phyloP scores from a whole-genome alignment of 2,888 invertebrate species.

The Drosophila aldrichi region DNA sequence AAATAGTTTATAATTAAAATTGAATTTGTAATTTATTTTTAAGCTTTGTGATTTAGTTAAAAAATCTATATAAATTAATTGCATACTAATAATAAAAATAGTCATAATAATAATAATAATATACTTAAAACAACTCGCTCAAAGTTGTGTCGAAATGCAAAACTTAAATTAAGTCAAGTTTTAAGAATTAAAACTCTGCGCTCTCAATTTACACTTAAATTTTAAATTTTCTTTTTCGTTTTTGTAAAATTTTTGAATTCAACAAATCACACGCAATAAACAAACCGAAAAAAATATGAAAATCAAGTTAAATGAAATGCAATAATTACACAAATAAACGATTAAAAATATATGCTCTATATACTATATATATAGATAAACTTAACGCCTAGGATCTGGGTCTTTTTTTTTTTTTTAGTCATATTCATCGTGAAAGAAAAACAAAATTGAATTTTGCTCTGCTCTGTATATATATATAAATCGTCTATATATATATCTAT shows the following conservation, averaged over 20 bases:
- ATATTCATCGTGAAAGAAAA: slow-evolving; percentile 37
- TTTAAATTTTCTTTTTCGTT: slow-evolving; percentile 27
- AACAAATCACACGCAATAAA: slow-evolving; percentile 50
- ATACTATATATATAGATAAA: slow-evolving; percentile 42
- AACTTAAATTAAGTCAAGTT: slow-evolving; percentile 23
- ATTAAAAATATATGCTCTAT: slow-evolving; percentile 25
- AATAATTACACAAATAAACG: slow-evolving; percentile 45
- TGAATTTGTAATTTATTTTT: slow-evolving; percentile 45
- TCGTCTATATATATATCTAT: slow-evolving; percentile 5
- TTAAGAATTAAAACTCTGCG: slow-evolving; percentile 23
- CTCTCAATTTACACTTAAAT: slow-evolving; percentile 33
- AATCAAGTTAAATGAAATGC: slow-evolving; percentile 52
- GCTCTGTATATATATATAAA: slow-evolving; percentile 10
- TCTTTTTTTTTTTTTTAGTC: slow-evolving; percentile 68
- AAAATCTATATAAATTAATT: slow-evolving; percentile 50
- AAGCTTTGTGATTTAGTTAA: slow-evolving; percentile 35
- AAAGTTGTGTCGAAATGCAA: slow-evolving; percentile 67
- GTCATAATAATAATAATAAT: slow-evolving; percentile 52
- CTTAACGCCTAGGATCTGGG: slow-evolving; percentile 65
- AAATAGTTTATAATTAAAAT: slow-evolving; percentile 34
- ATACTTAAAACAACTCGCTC: slow-evolving; percentile 64
- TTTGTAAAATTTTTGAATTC: slow-evolving; percentile 5
- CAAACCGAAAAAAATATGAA: slow-evolving; percentile 26
- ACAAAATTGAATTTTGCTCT: slow-evolving; percentile 75
- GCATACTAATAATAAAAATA: slow-evolving; percentile 17